Evolutionary conservation across 2,113 vertebrate genomes (phyloP).

Genomic region (Neodontobutis hainanensis): DNA sequence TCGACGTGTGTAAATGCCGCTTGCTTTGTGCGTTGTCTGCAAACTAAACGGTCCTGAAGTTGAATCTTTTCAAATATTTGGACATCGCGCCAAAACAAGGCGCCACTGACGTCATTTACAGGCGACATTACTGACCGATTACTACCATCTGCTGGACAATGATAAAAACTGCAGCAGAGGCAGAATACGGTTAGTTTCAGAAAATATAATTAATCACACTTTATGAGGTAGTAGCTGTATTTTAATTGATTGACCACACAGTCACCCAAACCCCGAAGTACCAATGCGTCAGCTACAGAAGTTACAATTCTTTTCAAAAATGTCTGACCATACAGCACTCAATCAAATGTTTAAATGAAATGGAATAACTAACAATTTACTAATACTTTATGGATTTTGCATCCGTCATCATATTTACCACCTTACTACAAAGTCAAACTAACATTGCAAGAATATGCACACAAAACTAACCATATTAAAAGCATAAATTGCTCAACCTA

Average conservation of each 20-base stretch:
- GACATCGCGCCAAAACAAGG: constrained; percentile 65
- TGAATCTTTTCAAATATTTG: constrained; percentile 59
- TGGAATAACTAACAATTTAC: constrained; percentile 52
- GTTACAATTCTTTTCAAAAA: constrained; percentile 66
- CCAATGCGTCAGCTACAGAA: constrained; percentile 75
- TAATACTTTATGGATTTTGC: constrained; percentile 56
- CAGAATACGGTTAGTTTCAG: background rate
- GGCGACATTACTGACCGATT: background rate
- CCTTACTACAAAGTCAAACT: constrained; percentile 41
- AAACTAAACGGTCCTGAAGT: constrained; percentile 26
- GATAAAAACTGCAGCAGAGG: background rate
- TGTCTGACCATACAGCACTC: constrained; percentile 57
- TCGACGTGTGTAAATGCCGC: background rate
- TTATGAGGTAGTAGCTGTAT: constrained; percentile 81
- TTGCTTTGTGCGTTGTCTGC: background rate
- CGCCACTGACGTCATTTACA: constrained; percentile 36
- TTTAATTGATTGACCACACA: constrained; percentile 77
- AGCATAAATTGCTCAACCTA: constrained; percentile 30
- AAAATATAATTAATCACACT: constrained; percentile 11
- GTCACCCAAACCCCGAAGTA: constrained; percentile 63
- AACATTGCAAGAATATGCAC: constrained; percentile 46
- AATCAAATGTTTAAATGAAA: constrained; percentile 66
- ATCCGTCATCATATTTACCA: constrained; percentile 30
- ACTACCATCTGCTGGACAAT: constrained; percentile 21
- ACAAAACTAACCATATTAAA: constrained; percentile 45